Evolutionary conservation across 2,797 vertebrate genomes (phyloP).

Genomic region (Mareca strepera): DNA sequence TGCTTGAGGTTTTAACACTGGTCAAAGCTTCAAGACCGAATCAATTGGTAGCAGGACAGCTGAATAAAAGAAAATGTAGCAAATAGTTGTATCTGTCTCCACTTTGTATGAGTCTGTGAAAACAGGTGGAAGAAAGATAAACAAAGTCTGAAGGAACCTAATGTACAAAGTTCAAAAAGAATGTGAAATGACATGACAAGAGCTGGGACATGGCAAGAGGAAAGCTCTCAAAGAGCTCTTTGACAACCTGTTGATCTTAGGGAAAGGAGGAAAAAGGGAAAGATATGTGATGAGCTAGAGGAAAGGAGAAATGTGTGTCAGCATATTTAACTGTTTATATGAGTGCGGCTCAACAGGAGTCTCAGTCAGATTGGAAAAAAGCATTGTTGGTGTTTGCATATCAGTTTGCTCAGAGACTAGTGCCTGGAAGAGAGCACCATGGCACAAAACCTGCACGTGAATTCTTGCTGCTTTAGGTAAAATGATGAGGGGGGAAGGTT

Average conservation of each 20-base stretch:
- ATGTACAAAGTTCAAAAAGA: not conserved
- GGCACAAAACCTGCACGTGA: not conserved
- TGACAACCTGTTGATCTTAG: not conserved
- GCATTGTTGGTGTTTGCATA: not conserved
- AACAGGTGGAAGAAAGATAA: not conserved
- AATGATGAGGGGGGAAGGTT: not conserved
- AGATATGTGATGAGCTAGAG: not conserved
- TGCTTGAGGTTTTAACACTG: constrained; percentile 6
- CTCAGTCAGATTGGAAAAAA: not conserved
- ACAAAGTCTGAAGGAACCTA: not conserved
- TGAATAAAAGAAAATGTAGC: not conserved
- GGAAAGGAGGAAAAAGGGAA: not conserved
- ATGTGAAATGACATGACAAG: not conserved
- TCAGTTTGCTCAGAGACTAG: not conserved
- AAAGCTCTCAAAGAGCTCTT: not conserved
- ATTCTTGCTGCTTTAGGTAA: constrained; percentile 10
- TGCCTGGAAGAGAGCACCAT: constrained; percentile 6
- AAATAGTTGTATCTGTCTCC: not conserved
- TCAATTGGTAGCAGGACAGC: not conserved
- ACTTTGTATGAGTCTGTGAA: not conserved
- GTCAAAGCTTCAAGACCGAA: not conserved
- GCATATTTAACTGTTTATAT: not conserved
- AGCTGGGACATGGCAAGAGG: not conserved
- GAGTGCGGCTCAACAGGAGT: not conserved
- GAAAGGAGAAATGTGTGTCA: not conserved